Evolutionary conservation across 2,113 vertebrate genomes (phyloP), one percentile per base, ranked within the genome.

Genomic region (Tetrao urogallus): DNA sequence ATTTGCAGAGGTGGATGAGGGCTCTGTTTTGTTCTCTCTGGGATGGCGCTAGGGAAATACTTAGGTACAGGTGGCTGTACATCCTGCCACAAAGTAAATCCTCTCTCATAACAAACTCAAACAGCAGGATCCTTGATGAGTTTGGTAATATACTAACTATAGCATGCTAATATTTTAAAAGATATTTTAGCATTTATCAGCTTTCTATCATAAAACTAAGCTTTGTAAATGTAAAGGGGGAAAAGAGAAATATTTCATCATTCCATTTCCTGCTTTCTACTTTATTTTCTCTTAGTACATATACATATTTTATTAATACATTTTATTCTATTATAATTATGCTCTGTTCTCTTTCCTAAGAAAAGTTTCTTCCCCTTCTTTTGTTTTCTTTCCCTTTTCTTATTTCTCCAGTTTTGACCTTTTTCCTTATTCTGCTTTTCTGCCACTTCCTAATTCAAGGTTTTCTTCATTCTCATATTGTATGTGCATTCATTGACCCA

Each of bases 11-110:
- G 58, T 56, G 42, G 34, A 3, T 40, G 20, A 45, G 42, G 8
- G 38, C 30, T 61, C 9, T 45, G n/a, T 45, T 88, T 57, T 71
- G 13, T 67, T 87, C 15, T 86, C 14, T 40, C 54, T 45, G 9
- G 3, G 14, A 52, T 77, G 30, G 22, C 61, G 65, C 12, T 81
- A 78, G 16, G 3, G 8, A 58, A 78, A 87, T 18, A 40, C 11
- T 52, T 28, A 22, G n/a, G 2, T 65, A 60, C 2, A 22, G 71
- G 13, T 21, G 36, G 16, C 48, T 67, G 11, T 69, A 48, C 22
- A 24, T 50, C 47, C 21, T 38, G 21, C 40, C 25, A 56, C 0
- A 0, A 54, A 38, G 27, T 38, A 88, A 86, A 72, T 47, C 21
- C 18, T 67, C 28, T 65, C 16, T 69, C 40, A n/a, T 61, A 83